Base-by-base conservation (phyloP, 2,888 invertebrate species). In the Meandrusa payeni region DNA sequence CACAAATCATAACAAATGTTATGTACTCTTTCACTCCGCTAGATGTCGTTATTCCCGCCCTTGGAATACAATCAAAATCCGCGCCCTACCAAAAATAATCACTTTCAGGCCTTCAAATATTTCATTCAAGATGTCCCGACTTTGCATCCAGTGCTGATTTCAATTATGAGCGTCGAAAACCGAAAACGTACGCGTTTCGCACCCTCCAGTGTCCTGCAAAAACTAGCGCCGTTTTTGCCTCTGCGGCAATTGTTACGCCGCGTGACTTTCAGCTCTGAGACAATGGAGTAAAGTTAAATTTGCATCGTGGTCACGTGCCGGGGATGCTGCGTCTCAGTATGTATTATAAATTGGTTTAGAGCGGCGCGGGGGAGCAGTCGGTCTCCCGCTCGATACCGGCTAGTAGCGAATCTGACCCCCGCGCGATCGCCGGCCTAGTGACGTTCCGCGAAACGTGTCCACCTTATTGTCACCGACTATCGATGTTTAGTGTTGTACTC, bases 321-420 rank as follows among this genome's bases (percentile, higher is more conserved):
- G 85, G 86, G 86, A 87, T 87, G 86, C 86, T 87, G 85, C 81
- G 81, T 75, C 82, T 80, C 77, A 73, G 85, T 86, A 87, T 87
- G 85, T 87, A 86, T 86, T 87, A 87, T 87, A 86, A 87, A 87
- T 87, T 85, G 86, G 85, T 86, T 85, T 82, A 85, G 83, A 82
- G 80, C 64, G 72, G 81, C 59, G 71, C 73, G 80, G 80, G 68
- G 82, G 78, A 72, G 73, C 61, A 61, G 69, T 56, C 64, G 66
- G 67, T 60, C 61, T 63, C 55, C 49, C 86, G 86, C 83, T 86
- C 85, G 77, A 85, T 85, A 85, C 73, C 66, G 72, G 60, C 71
- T 82, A 85, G 85, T 85, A 74, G 78, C 69, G 72, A 67, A 54
- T 56, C 56, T 59, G 72, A 61, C 45, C 51, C 62, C 64, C 63